Evolutionary conservation across 1,140 invertebrate species (phyloP).

Genomic region (Listronotus oregonensis): DNA sequence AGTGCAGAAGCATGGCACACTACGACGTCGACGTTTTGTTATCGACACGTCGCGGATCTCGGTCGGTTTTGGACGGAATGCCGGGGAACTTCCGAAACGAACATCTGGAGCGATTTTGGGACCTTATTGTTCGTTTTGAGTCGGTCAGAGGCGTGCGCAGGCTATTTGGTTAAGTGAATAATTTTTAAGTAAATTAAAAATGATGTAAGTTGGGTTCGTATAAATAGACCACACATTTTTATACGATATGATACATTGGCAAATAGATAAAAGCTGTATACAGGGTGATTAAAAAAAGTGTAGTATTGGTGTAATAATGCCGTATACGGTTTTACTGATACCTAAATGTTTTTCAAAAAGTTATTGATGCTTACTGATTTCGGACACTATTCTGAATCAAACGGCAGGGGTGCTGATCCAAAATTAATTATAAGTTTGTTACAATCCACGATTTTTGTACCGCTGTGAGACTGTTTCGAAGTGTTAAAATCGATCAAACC

Average conservation of each 20-base stretch:
- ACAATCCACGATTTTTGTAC: no score
- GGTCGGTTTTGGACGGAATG: constrained; percentile 25
- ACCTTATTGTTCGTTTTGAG: constrained; percentile 25
- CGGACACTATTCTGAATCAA: no score
- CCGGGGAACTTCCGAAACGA: constrained; percentile 27
- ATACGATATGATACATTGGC: neutral
- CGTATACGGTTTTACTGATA: no score
- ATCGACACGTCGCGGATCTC: constrained; percentile 29
- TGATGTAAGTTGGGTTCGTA: no score
- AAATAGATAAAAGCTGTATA: neutral
- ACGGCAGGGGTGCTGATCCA: no score
- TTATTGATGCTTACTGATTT: no score
- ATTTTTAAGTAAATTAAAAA: neutral
- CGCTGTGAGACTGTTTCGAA: no score
- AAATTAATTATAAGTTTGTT: no score
- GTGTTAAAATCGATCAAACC: no score
- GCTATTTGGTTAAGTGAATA: neutral
- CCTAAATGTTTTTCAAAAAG: no score
- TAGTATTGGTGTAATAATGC: no score
- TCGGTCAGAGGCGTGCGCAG: constrained; percentile 16
- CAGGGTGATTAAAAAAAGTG: no score
- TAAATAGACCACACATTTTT: neutral
- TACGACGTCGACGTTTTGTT: constrained; percentile 19
- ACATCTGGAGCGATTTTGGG: constrained; percentile 33
- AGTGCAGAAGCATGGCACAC: constrained; percentile 9